phyloP scores from a whole-genome alignment of 2,797 vertebrate species.

The Syngnathus rostellatus region DNA sequence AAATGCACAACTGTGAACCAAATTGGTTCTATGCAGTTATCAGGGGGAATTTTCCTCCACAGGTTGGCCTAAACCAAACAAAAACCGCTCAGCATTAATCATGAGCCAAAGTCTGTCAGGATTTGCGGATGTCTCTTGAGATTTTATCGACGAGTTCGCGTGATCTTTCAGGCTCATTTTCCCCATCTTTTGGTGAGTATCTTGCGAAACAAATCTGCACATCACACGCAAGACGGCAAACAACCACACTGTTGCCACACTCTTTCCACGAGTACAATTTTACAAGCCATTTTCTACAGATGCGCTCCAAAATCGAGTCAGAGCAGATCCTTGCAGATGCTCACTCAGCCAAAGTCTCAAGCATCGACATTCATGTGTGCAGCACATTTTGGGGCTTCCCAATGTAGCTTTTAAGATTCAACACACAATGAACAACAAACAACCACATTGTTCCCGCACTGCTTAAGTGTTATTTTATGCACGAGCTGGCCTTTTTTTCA shows the following conservation, averaged over 20 bases:
- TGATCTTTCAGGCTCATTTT: not conserved
- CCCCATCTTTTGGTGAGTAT: not conserved
- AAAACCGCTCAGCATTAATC: not conserved
- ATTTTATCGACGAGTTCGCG: not conserved
- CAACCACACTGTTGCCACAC: too few species aligned
- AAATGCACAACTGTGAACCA: too few species aligned
- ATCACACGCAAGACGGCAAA: too few species aligned
- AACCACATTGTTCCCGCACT: not conserved
- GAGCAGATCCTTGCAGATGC: too few species aligned
- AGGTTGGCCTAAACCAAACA: not conserved
- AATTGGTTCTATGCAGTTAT: too few species aligned
- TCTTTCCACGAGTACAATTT: too few species aligned
- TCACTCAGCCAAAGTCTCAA: too few species aligned
- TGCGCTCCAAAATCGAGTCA: too few species aligned
- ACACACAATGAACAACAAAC: not conserved
- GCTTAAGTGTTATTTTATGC: slow-evolving; percentile 33
- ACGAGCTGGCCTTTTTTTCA: slow-evolving; percentile 23
- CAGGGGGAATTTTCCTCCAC: too few species aligned
- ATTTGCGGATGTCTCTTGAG: not conserved
- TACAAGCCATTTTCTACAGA: too few species aligned
- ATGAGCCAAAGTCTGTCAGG: not conserved
- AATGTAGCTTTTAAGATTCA: not conserved
- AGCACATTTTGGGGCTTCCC: not conserved
- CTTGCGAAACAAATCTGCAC: not conserved
- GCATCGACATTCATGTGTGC: too few species aligned